phyloP scores from a whole-genome alignment of 2,888 invertebrate genomes.

The Caenorhabditis zanzibari region DNA sequence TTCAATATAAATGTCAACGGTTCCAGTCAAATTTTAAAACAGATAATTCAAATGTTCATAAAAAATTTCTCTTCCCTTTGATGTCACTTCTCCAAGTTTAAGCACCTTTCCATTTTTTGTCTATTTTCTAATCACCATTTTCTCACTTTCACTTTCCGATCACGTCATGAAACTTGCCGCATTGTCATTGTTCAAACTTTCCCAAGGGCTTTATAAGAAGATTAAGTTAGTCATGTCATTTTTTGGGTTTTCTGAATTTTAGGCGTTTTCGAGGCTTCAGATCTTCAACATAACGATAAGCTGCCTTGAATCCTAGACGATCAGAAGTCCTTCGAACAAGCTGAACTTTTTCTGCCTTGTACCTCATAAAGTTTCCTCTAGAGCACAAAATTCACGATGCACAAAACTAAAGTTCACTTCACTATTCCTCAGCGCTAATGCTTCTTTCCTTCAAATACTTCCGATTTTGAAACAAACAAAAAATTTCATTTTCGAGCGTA shows the following conservation, averaged over 20 bases:
- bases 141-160: neutral
- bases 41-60: too few species aligned
- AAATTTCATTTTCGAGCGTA: neutral
- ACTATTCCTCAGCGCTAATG: constrained; percentile 25
- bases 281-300: too few species aligned
- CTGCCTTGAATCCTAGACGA: too few species aligned
- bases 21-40: too few species aligned
- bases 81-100: neutral
- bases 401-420: neutral
- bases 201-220: neutral
- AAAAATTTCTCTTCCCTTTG: neutral
- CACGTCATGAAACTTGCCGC: constrained; percentile 15
- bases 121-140: too few species aligned
- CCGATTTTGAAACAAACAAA: constrained; percentile 13
- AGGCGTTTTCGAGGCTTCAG: too few species aligned
- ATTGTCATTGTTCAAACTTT: constrained; percentile 8
- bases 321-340: neutral
- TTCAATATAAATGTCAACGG: too few species aligned
- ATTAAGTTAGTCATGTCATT: constrained; percentile 9
- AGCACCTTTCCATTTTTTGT: neutral
- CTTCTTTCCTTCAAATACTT: neutral
- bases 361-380: neutral
- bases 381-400: neutral
- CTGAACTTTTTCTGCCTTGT: neutral
- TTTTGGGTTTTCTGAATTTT: neutral